phyloP scores from a whole-genome alignment of 2,888 invertebrate species.

The Tolmerus cingulatus region DNA sequence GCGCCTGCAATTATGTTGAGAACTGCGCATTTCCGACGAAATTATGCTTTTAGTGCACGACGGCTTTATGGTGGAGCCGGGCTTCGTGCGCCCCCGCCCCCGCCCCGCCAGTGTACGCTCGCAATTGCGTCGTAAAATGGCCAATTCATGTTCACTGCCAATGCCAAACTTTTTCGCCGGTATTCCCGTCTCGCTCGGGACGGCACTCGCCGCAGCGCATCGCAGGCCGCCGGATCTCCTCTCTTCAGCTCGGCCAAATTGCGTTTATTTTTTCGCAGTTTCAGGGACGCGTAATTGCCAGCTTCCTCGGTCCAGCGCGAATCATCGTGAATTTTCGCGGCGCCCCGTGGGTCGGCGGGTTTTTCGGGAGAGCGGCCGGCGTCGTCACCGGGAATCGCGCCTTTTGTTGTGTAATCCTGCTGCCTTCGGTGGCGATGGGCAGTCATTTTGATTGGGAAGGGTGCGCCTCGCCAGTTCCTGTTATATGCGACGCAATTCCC shows the following conservation, averaged over 20 bases:
- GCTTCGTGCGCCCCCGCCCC: neutral
- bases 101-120: neutral
- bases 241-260: neutral
- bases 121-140: neutral
- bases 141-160: slow-evolving; percentile 42
- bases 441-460: neutral
- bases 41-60: neutral
- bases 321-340: neutral
- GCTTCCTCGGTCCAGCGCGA: neutral
- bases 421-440: neutral
- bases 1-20: neutral
- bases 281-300: neutral
- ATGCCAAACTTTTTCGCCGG: slow-evolving; percentile 30
- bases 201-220: neutral
- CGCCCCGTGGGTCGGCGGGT: neutral
- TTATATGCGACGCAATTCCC: neutral
- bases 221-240: neutral
- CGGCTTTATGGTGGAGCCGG: neutral
- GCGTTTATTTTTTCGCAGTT: neutral
- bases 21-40: slow-evolving; percentile 15
- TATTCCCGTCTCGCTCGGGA: slow-evolving; percentile 2
- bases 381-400: neutral
- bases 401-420: neutral
- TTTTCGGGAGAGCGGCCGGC: neutral
- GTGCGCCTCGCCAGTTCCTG: neutral